Conservation (phyloP, 2,888 invertebrate species). For the Nezara viridula region DNA sequence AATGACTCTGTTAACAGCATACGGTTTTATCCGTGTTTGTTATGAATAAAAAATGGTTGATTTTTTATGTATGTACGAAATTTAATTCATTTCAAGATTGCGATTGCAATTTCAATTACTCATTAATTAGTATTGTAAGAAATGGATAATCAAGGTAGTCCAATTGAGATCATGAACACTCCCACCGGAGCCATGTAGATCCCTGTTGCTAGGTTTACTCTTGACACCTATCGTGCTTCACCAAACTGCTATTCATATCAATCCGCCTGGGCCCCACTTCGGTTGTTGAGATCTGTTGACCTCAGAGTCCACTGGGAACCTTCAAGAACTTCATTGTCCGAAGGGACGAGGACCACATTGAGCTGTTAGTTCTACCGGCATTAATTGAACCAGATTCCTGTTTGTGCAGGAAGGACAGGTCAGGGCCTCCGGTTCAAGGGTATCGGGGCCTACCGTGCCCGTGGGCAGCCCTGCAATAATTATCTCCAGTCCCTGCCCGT, state of each 20-base stretch:
- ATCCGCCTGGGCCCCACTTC: not conserved
- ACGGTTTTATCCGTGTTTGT: not conserved
- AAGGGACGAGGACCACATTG: not conserved
- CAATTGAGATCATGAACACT: not conserved
- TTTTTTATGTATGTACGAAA: not conserved
- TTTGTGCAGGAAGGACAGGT: conserved; percentile 30
- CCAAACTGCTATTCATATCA: not conserved
- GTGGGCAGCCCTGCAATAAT: conserved; percentile 3
- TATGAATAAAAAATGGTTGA: not conserved
- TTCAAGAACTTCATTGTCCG: not conserved
- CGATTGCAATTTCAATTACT: not conserved
- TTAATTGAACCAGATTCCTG: conserved; percentile 39
- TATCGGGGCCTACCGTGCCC: not conserved
- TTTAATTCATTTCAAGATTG: not conserved
- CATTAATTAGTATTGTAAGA: not conserved
- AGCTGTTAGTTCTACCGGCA: not conserved
- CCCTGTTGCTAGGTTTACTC: not conserved
- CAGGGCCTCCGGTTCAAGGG: conserved; percentile 21
- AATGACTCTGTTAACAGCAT: not conserved
- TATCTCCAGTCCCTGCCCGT: not conserved
- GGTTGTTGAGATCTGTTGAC: not conserved
- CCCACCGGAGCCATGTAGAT: not conserved
- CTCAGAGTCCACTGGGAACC: not conserved
- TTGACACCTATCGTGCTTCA: not conserved
- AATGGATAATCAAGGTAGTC: not conserved